Evolutionary conservation across 2,797 vertebrate species (phyloP).

Genomic region (Pantherophis vulpinus): DNA sequence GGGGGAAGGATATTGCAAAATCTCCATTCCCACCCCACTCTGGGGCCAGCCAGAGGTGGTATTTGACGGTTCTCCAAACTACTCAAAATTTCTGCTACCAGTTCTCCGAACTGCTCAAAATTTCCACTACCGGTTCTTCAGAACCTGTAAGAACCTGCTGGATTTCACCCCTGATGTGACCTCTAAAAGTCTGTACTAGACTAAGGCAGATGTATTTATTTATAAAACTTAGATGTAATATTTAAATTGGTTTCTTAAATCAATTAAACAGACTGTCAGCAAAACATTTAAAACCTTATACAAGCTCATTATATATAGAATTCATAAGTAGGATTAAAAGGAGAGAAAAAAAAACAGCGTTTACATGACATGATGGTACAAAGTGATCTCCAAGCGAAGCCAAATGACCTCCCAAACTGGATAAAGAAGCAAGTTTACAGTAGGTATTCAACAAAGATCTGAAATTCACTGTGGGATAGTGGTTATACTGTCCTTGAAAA

Average conservation of each 20-base stretch:
- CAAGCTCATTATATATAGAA: neutral
- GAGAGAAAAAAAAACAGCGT: neutral
- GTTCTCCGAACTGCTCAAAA: too few relatives aligned
- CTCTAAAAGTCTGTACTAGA: neutral
- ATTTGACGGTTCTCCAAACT: too few relatives aligned
- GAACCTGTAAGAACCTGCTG: too few relatives aligned
- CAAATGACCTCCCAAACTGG: neutral
- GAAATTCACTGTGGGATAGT: neutral
- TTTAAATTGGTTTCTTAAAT: neutral
- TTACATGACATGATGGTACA: neutral
- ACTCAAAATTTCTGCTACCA: too few relatives aligned
- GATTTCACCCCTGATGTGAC: too few relatives aligned
- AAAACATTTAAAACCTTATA: neutral
- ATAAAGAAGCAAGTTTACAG: neutral
- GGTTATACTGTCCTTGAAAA: neutral
- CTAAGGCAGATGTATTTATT: neutral
- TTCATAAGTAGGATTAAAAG: neutral
- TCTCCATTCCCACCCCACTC: too few relatives aligned
- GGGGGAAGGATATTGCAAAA: too few relatives aligned
- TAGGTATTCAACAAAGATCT: neutral
- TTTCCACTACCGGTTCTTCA: too few relatives aligned
- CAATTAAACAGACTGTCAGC: neutral
- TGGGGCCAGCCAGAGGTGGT: too few relatives aligned
- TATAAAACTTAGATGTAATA: neutral
- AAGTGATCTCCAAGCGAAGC: neutral